A percentile compares a stretch with the other conserved stretches of the same genome.
Conservation (phyloP, 2,888 invertebrate species). For the Nycteola revayana region DNA sequence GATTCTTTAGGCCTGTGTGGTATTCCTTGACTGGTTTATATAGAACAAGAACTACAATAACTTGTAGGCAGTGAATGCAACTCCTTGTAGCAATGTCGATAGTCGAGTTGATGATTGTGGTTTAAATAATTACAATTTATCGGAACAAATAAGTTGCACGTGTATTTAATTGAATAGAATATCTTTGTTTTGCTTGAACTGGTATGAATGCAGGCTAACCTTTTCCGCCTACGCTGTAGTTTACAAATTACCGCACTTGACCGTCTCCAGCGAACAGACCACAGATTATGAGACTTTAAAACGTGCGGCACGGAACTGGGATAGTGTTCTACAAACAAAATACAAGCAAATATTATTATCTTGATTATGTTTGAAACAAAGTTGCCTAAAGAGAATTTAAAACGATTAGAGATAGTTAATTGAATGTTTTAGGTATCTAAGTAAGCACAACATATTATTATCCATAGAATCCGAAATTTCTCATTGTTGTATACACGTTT, state of each 20-base stretch:
- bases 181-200: conserved; percentile 1
- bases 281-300: too few relatives aligned
- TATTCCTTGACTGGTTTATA: not conserved
- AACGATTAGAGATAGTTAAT: too few relatives aligned
- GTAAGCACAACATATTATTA: too few relatives aligned
- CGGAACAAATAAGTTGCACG: not conserved
- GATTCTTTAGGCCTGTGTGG: conserved; percentile 5
- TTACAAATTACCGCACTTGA: conserved; percentile 50
- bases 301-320: too few relatives aligned
- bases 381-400: too few relatives aligned
- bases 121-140: not conserved
- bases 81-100: not conserved
- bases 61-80: too few relatives aligned
- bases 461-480: too few relatives aligned
- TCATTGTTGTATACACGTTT: too few relatives aligned
- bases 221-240: conserved; percentile 33
- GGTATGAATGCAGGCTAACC: conserved; percentile 18
- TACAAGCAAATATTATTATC: conserved; percentile 11
- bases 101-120: not conserved
- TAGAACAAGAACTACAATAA: not conserved
- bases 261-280: conserved; percentile 33
- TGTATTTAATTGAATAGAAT: not conserved
- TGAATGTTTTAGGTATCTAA: too few relatives aligned
- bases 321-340: conserved; percentile 16
- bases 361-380: conserved; percentile 8